Base-by-base conservation (phyloP, 2,888 invertebrate species). In the Drosophila sordidapex region DNA sequence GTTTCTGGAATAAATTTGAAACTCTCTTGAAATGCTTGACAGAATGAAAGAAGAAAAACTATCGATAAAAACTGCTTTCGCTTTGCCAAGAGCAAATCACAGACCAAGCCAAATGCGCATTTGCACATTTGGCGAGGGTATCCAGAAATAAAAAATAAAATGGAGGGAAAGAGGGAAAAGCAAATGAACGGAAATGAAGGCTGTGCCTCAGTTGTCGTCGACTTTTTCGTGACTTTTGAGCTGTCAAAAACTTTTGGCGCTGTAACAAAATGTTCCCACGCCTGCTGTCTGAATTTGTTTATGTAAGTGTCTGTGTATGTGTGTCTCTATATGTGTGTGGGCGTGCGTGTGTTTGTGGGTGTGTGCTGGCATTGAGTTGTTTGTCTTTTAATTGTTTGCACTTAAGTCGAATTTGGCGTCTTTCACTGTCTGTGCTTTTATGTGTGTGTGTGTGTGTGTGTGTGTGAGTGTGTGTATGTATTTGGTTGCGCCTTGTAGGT, bases 371-470 rank as follows among this genome's bases (percentile, higher is more conserved):
- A 87, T 81, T 84, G 87, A 84, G 87, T 85, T 89, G 87, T 87
- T 87, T 89, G 89, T 83, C 83, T 87, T 87, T 87, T 87, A 87
- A 87, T 87, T 87, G 87, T 89, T 89, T 87, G 89, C 89, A 89
- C 87, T 87, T 87, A 84, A 87, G 84, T 71, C 70, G 76, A 87
- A 87, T 76, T 79, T 76, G 66, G 73, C 76, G 54, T 69, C 65
- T 66, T 71, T 80, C 74, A 71, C 74, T 72, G 81, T 74, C 64
- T 70, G 64, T 61, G 67, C 68, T 57, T 59, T 60, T 43, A 40
- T 64, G 48, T 58, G n/a, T 67, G 40, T 48, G 36, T 56, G 49
- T 62, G 61, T 63, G 59, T 51, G n/a, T 21, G 21, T 21, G 46
- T 64, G 51, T 53, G 33, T 66, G 59, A 43, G 43, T 72, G 59